phyloP scores from a whole-genome alignment of 2,797 vertebrate genomes.

The Phaenicophaeus curvirostris region DNA sequence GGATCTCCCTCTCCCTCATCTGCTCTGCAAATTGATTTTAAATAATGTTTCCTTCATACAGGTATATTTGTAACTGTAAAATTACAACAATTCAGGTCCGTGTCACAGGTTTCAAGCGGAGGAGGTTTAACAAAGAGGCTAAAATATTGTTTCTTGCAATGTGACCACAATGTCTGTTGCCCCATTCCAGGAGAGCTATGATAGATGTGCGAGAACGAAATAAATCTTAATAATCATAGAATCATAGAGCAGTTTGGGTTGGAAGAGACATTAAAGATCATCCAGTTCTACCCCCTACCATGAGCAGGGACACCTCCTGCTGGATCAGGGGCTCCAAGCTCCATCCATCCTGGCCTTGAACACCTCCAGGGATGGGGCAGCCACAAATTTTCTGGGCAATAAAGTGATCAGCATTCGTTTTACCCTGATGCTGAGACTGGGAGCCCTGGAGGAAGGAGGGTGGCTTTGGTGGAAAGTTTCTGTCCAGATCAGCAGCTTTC shows the following conservation, averaged over 20 bases:
- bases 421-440: neutral
- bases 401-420: neutral
- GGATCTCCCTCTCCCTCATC: neutral
- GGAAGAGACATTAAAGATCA: no score
- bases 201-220: constrained; percentile 3
- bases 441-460: neutral
- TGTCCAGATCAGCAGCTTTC: neutral
- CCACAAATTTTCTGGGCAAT: no score
- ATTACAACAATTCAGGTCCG: neutral
- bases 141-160: neutral
- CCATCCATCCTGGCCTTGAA: no score
- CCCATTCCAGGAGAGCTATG: neutral
- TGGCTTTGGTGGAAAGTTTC: neutral
- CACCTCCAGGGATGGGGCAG: no score
- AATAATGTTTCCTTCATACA: neutral
- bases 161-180: no score
- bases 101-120: accelerated
- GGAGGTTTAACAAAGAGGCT: neutral
- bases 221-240: neutral
- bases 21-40: neutral
- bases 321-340: no score
- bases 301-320: no score
- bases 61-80: neutral
- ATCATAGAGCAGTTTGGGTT: no score
- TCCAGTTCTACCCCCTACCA: no score